These are phyloP conservation scores for Epinephelus cyanopodus DNA, from an alignment of 2,113 vertebrate genomes.

Conservation along the genomic window DNA sequence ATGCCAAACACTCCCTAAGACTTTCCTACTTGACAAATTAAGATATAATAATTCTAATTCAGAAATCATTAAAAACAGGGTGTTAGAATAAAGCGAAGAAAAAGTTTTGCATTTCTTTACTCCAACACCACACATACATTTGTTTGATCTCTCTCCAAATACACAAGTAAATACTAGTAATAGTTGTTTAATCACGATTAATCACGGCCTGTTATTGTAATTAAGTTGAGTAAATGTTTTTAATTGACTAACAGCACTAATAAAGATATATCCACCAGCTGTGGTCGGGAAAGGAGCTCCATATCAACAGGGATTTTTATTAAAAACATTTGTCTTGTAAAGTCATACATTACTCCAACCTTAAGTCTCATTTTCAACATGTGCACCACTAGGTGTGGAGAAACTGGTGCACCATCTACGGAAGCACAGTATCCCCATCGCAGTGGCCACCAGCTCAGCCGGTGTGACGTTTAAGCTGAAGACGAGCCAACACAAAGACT, in stretches of 20 bases:
- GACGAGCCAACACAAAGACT: constrained; percentile 85
- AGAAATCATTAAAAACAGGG: too few species aligned
- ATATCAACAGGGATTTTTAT: background rate
- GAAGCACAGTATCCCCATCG: constrained; percentile 86
- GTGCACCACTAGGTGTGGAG: constrained; percentile 80
- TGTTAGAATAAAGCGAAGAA: too few species aligned
- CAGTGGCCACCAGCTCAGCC: constrained; percentile 91
- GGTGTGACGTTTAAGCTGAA: constrained; percentile 85
- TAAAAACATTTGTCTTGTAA: background rate
- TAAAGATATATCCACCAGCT: background rate
- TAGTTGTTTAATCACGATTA: too few species aligned
- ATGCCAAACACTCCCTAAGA: too few species aligned
- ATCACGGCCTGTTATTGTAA: too few species aligned
- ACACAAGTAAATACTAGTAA: too few species aligned
- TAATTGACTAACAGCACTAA: background rate
- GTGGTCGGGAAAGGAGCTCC: background rate
- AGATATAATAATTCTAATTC: too few species aligned
- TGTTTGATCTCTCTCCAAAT: too few species aligned
- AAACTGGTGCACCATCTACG: constrained; percentile 88
- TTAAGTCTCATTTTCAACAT: background rate
- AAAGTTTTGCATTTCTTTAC: too few species aligned
- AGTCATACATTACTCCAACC: background rate
- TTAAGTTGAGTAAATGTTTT: background rate
- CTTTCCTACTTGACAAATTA: too few species aligned
- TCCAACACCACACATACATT: too few species aligned